Base-by-base conservation (phyloP, 1,140 invertebrate genomes). In the Augochlora pura region DNA sequence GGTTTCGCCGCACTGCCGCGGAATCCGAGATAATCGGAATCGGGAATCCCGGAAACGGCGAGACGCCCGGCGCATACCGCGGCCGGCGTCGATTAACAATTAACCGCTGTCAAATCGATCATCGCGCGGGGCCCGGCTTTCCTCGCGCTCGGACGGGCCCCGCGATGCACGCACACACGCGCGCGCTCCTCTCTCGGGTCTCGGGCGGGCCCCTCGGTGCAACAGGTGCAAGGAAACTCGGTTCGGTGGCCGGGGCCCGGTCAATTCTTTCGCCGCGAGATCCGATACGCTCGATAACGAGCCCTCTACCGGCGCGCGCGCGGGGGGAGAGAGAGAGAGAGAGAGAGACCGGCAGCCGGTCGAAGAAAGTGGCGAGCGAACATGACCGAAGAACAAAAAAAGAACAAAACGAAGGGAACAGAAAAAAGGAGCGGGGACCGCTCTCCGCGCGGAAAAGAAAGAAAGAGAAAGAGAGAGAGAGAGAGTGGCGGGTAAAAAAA, bases 281-380 rank as follows among this genome's bases (percentile, higher is more conserved):
- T 83, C 70, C 60, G 79, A 81, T 57, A 66, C 10, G 23, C 0
- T 57, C 71, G 83, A 83, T 80, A 83, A 75, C 60, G 66, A 72
- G 54, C 21, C 39, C 46, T 18, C 38, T 38, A 1, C 32, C 32
- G 32, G 4, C 32, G 32, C 32, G n/a, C n/a, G n/a, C n/a, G n/a
- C n/a, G n/a, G n/a, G n/a, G n/a, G n/a, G n/a, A n/a, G n/a, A n/a
- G n/a, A n/a, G n/a, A n/a, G n/a, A n/a, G n/a, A n/a, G n/a, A 32
- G 32, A 32, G 32, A 32, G 32, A 32, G 32, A 32, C 32, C 21
- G 42, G 2, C n/a, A 23, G 23, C 16, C 57, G 57, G 42, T 27
- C 25, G 70, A 66, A 63, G 79, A 85, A 85, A 85, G 70, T 66
- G 39, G 21, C 23, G 25, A 52, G 39, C 16, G 25, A 32, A 66